These are phyloP conservation scores for Pammene aurita DNA, from an alignment of 2,888 invertebrate genomes.

Conservation along the genomic window DNA sequence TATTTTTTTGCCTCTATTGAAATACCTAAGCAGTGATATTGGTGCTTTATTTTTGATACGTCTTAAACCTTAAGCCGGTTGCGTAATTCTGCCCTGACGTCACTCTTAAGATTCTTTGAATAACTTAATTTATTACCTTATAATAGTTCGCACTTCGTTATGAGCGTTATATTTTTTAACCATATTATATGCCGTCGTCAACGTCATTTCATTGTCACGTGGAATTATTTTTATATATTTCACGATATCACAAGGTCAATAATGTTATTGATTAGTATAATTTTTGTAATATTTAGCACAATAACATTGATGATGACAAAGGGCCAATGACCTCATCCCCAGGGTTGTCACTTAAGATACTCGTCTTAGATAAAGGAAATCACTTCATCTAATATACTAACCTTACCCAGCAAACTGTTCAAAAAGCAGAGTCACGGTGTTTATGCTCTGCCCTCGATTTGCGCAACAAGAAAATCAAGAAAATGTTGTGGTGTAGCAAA, in stretches of 20 bases:
- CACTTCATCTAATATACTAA: neutral
- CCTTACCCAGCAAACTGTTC: too few relatives aligned
- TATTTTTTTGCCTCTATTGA: too few relatives aligned
- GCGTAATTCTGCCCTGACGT: too few relatives aligned
- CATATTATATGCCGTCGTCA: neutral
- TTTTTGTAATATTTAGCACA: conserved; percentile 8
- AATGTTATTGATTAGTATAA: neutral
- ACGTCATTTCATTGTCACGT: too few relatives aligned
- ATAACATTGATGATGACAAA: neutral
- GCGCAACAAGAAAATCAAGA: neutral
- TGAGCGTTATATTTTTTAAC: too few relatives aligned
- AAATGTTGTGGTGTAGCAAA: neutral
- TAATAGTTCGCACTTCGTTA: too few relatives aligned
- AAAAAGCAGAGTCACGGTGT: neutral
- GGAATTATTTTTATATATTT: too few relatives aligned
- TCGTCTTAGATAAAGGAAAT: neutral
- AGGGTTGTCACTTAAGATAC: conserved; percentile 19
- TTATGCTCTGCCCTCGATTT: neutral
- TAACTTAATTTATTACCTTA: too few relatives aligned
- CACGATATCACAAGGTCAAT: conserved; percentile 7
- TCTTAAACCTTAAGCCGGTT: too few relatives aligned
- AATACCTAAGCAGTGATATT: too few relatives aligned
- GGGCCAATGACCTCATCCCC: neutral
- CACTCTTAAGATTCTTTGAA: too few relatives aligned
- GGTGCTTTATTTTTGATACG: too few relatives aligned